phyloP scores from a whole-genome alignment of 2,888 invertebrate genomes.

The Diaprepes abbreviatus region DNA sequence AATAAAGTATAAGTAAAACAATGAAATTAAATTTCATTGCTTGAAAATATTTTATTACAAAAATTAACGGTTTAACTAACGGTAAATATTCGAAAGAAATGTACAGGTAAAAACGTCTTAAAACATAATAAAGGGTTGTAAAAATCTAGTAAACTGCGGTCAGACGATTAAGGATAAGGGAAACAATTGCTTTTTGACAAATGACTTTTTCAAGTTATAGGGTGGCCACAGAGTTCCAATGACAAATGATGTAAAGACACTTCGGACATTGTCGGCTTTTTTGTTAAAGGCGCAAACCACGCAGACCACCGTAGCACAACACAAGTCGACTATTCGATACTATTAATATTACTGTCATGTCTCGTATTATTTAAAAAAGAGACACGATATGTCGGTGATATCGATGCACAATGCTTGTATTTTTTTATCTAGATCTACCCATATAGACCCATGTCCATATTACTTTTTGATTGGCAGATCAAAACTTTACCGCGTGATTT shows the following conservation, averaged over 20 bases:
- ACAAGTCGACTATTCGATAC: constrained; percentile 56
- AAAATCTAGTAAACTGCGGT: constrained; percentile 57
- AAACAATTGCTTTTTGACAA: constrained; percentile 67
- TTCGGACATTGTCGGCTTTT: constrained; percentile 60
- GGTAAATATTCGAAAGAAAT: constrained; percentile 12
- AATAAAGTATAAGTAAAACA: too few species aligned
- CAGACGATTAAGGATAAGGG: constrained; percentile 58
- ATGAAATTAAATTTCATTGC: too few species aligned
- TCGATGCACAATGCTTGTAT: constrained; percentile 51
- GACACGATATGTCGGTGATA: constrained; percentile 56
- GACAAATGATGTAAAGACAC: constrained; percentile 69
- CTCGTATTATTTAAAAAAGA: constrained; percentile 55
- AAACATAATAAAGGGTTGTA: constrained; percentile 58
- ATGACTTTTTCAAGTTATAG: constrained; percentile 66
- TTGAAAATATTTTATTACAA: too few species aligned
- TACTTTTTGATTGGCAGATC: constrained; percentile 26
- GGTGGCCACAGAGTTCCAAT: constrained; percentile 64
- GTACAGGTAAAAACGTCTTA: constrained; percentile 48
- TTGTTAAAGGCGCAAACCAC: constrained; percentile 61
- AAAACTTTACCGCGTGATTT: constrained; percentile 3
- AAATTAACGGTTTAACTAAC: constrained; percentile 8
- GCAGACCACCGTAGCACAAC: constrained; percentile 65
- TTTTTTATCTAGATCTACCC: constrained; percentile 49
- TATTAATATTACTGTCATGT: constrained; percentile 61
- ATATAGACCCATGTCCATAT: constrained; percentile 30